Conservation (phyloP, 1,140 invertebrate species). For the Temnothorax nylanderi region DNA sequence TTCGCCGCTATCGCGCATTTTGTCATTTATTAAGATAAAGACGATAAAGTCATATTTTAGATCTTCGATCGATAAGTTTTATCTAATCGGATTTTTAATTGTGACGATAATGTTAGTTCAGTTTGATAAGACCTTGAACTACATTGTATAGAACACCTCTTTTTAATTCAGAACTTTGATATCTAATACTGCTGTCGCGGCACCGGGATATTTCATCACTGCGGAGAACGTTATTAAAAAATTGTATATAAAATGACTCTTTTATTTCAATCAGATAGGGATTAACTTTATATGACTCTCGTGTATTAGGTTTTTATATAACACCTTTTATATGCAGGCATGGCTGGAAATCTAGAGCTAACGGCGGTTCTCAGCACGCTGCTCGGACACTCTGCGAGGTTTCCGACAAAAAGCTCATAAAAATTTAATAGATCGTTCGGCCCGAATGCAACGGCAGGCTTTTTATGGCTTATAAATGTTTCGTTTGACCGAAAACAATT, state of each 20-base stretch:
- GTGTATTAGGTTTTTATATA: conserved; percentile 54
- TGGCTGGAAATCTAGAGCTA: conserved; percentile 30
- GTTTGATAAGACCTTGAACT: neutral
- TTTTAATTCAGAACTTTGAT: conserved; percentile 7
- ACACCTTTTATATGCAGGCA: conserved; percentile 26
- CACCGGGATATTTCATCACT: neutral
- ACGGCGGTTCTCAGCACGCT: conserved; percentile 19
- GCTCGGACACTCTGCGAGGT: conserved; percentile 34
- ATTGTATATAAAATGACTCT: conserved; percentile 35
- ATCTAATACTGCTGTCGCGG: neutral
- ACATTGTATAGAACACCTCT: neutral
- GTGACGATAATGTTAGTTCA: neutral
- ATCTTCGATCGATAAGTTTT: neutral
- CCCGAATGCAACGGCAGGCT: conserved; percentile 63
- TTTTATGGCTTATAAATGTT: conserved; percentile 79
- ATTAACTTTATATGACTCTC: conserved; percentile 47
- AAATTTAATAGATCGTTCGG: conserved; percentile 80
- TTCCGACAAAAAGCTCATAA: conserved; percentile 74
- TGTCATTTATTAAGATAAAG: conserved; percentile 10
- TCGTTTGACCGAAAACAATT: conserved; percentile 81
- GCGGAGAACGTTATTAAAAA: conserved; percentile 4
- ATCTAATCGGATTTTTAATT: conserved; percentile 19
- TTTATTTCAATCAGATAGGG: conserved; percentile 45
- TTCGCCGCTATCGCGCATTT: neutral
- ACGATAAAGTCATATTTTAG: neutral